Evolutionary conservation across 1,140 invertebrate species (phyloP).

Genomic region (Drosophila biarmipes): DNA sequence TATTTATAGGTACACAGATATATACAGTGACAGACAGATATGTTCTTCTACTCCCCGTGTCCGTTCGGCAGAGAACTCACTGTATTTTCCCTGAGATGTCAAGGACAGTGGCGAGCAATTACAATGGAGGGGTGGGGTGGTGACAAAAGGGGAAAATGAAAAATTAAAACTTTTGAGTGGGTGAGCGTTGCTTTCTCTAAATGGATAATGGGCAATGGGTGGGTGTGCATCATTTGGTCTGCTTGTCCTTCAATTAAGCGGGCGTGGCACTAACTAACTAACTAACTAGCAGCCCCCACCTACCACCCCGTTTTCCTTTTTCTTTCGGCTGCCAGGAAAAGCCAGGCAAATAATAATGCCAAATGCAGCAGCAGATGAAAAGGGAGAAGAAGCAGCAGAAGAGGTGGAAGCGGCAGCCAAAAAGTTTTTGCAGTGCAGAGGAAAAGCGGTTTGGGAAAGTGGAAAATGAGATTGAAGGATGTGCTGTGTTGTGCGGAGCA

Average conservation of each 20-base stretch:
- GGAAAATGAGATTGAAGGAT: slow-evolving; percentile 13
- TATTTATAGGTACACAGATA: background rate
- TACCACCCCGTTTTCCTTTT: slow-evolving; percentile 5
- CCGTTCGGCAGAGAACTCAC: background rate
- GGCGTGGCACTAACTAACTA: slow-evolving; percentile 36
- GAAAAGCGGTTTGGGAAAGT: background rate
- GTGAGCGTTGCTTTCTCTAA: slow-evolving; percentile 19
- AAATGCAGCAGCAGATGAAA: slow-evolving; percentile 9
- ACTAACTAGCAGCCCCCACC: slow-evolving; percentile 13
- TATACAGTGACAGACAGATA: background rate
- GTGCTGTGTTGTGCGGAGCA: background rate
- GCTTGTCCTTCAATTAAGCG: slow-evolving; percentile 43
- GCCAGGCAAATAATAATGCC: slow-evolving; percentile 5
- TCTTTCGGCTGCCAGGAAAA: background rate
- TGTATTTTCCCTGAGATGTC: slow-evolving; percentile 24
- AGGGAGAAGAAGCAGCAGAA: background rate
- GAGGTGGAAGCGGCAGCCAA: slow-evolving; percentile 19
- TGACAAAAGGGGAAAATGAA: background rate
- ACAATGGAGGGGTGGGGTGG: background rate
- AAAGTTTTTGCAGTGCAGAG: slow-evolving; percentile 38
- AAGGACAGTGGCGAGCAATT: slow-evolving; percentile 12
- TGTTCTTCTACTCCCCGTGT: background rate
- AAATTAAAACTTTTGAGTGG: slow-evolving; percentile 7
- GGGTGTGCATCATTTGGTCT: slow-evolving; percentile 38
- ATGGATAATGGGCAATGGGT: background rate